Evolutionary conservation across 2,797 vertebrate species (phyloP), one percentile per base, ranked within the genome.

Genomic region (Rhinichthys osculus): DNA sequence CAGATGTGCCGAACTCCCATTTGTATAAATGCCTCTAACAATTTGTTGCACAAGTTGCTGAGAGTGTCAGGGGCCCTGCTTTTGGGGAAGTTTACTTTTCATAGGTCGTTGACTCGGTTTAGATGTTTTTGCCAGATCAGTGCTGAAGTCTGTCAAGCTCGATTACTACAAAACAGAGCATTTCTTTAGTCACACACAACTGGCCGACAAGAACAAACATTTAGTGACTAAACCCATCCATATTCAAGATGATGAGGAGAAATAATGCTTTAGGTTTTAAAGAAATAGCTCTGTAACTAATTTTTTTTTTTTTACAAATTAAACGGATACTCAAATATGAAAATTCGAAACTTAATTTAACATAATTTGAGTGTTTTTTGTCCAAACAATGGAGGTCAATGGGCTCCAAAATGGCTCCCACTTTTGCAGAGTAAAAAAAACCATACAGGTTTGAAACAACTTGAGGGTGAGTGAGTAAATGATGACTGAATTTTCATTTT

Each of bases 61-160:
- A 33, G 83, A 57, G 23, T n/a, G 82, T 57, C 57, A 33, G 11
- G 64, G 47, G 72, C 79, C 69, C 74, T 77, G 73, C 72, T 72
- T 74, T 84, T 35, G 21, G 64, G 84, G 81, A 91, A 86, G 90
- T 92, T 92, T 91, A 91, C 76, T 84, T 89, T 90, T 80, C 83
- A 74, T 73, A 50, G 10, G 86, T 88, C 85, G 70, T 17, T 85
- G 88, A 86, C 89, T 57, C 44, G 54, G 85, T 90, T 89, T 80
- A 30, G 69, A 44, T 27, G 52, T 81, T 85, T 62, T 42, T 40
- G 42, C 73, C 35, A 88, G 54, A 83, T 85, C 52, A 57, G 74
- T 54, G 83, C 71, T 74, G 72, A 82, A 81, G 84, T 76, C 9
- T 52, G 27, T 86, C 69, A 79, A 21, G 78, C 52, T 66, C 44